Conservation (phyloP, 2,113 vertebrate genomes). For the Orcinus orca region DNA sequence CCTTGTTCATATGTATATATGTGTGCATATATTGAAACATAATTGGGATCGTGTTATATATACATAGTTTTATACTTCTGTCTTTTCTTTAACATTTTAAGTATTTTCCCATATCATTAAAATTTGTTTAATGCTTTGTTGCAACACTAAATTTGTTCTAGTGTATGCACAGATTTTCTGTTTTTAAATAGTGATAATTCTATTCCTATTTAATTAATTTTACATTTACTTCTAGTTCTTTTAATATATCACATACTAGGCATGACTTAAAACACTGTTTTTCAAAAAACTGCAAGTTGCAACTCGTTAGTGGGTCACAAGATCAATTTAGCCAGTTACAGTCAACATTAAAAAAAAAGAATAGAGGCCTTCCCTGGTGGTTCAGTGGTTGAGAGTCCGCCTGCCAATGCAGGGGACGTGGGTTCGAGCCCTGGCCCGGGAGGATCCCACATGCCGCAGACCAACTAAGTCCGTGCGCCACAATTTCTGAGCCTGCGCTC, state of each 20-base stretch:
- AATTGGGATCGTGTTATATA: conserved; percentile 6
- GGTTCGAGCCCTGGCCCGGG: no score
- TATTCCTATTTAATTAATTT: conserved; percentile 26
- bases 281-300: neutral
- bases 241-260: neutral
- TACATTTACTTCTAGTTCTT: conserved; percentile 18
- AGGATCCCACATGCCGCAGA: no score
- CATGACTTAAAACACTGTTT: neutral
- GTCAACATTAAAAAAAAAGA: neutral
- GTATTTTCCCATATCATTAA: conserved; percentile 9
- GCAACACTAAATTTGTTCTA: conserved; percentile 22
- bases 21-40: conserved; percentile 10
- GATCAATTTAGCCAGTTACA: conserved; percentile 1
- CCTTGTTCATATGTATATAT: neutral
- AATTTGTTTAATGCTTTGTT: conserved; percentile 31
- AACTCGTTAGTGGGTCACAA: neutral
- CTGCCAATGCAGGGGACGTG: no score
- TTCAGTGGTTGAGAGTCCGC: no score
- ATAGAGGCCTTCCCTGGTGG: neutral
- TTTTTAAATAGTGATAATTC: conserved; percentile 33
- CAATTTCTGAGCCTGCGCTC: no score
- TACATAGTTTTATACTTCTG: neutral
- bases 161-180: neutral
- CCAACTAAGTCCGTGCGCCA: no score
- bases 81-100: conserved; percentile 32